A percentile compares a stretch with the other conserved stretches of the same genome.
phyloP scores from a whole-genome alignment of 2,797 vertebrate species.

The Periparus ater region DNA sequence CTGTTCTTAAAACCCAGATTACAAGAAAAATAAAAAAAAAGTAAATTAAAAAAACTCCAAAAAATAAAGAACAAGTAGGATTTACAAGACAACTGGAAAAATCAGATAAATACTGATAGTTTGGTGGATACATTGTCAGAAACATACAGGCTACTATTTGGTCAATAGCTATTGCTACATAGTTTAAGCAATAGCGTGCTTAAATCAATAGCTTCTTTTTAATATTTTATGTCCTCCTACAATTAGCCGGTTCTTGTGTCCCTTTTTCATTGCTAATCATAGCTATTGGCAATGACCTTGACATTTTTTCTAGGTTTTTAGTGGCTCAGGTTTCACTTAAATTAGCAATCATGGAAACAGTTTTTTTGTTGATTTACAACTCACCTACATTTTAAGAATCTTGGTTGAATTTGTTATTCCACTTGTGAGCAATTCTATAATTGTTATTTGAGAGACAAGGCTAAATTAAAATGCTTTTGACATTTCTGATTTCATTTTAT shows the following conservation, averaged over 20 bases:
- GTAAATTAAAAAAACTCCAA: accelerated
- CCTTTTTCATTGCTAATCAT: constrained; percentile 62
- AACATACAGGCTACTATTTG: neutral
- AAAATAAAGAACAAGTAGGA: constrained; percentile 10
- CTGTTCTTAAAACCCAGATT: constrained; percentile 37
- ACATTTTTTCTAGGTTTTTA: constrained; percentile 47
- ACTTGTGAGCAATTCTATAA: neutral
- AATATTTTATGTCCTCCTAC: constrained; percentile 75
- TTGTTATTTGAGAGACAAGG: neutral
- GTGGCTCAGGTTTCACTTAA: constrained; percentile 58
- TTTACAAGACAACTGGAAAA: constrained; percentile 54
- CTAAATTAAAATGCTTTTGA: neutral
- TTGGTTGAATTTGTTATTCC: neutral
- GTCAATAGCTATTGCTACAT: constrained; percentile 56
- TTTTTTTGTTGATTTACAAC: neutral
- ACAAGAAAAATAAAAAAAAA: neutral
- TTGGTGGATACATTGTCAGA: constrained; percentile 6
- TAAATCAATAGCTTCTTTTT: constrained; percentile 73
- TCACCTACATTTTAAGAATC: neutral
- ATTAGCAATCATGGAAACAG: constrained; percentile 18
- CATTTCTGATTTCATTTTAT: neutral
- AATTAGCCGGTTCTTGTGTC: constrained; percentile 62
- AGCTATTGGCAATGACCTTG: constrained; percentile 65
- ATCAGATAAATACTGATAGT: constrained; percentile 7
- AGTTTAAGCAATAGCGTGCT: constrained; percentile 48